phyloP scores from a whole-genome alignment of 2,888 invertebrate species.

The Drosophila sordidula region DNA sequence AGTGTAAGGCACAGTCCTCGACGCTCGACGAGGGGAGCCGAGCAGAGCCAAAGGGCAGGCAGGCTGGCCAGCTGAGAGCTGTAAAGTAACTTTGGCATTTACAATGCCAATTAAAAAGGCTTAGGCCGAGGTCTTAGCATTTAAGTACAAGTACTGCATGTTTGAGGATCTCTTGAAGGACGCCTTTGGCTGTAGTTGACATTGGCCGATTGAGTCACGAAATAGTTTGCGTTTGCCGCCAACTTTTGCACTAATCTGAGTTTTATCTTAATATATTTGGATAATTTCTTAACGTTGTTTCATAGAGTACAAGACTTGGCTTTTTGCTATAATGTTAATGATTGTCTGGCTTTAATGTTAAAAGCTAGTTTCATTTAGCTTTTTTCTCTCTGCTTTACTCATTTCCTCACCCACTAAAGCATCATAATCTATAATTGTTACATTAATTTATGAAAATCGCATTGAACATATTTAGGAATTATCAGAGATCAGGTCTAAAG shows the following conservation, averaged over 20 bases:
- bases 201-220: background rate
- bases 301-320: no score
- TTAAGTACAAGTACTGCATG: conserved; percentile 36
- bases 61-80: conserved; percentile 32
- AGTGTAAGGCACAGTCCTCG: conserved; percentile 37
- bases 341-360: background rate
- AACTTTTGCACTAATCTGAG: no score
- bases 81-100: conserved; percentile 53
- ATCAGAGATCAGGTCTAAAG: background rate
- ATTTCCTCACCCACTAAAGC: no score
- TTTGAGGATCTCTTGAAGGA: conserved; percentile 28
- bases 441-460: background rate
- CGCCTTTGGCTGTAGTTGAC: background rate
- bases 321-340: no score
- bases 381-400: no score
- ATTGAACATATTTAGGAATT: background rate
- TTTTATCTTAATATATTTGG: background rate
- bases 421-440: background rate
- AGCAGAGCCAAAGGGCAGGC: conserved; percentile 5
- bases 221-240: background rate
- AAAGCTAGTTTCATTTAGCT: background rate
- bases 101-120: conserved; percentile 66
- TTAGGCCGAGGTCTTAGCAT: conserved; percentile 47
- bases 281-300: background rate
- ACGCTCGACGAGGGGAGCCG: background rate